These are phyloP conservation scores for Bombus balteatus DNA, from an alignment of 1,140 invertebrate species.

Conservation along the genomic window DNA sequence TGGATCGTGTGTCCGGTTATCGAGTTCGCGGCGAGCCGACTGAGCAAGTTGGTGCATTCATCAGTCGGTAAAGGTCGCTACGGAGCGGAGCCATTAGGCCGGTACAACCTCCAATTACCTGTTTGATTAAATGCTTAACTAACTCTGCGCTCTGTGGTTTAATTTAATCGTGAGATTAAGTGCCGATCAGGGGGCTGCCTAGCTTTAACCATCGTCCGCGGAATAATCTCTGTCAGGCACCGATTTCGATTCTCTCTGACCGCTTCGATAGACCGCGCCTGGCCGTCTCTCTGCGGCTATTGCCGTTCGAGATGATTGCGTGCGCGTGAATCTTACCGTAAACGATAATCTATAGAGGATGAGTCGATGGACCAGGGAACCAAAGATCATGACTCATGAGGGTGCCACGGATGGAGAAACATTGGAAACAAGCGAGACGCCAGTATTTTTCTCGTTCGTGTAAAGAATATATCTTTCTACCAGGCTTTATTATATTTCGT, in stretches of 20 bases:
- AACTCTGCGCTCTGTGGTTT: slow-evolving; percentile 80
- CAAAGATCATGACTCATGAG: slow-evolving; percentile 69
- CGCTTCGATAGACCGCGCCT: slow-evolving; percentile 1
- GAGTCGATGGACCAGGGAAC: slow-evolving; percentile 49
- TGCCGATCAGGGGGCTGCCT: slow-evolving; percentile 70
- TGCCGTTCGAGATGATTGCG: slow-evolving; percentile 73
- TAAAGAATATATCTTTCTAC: slow-evolving; percentile 67
- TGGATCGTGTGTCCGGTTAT: slow-evolving; percentile 59
- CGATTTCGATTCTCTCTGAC: slow-evolving; percentile 66
- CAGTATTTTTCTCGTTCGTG: slow-evolving; percentile 57
- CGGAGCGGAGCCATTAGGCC: slow-evolving; percentile 75
- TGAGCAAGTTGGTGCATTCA: slow-evolving; percentile 68
- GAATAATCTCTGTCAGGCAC: slow-evolving; percentile 73
- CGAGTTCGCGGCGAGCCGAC: slow-evolving; percentile 40
- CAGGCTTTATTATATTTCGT: slow-evolving; percentile 28
- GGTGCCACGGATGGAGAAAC: slow-evolving; percentile 64
- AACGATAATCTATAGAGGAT: slow-evolving; percentile 75
- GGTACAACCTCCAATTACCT: slow-evolving; percentile 80
- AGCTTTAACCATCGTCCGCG: slow-evolving; percentile 67
- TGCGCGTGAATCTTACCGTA: slow-evolving; percentile 72
- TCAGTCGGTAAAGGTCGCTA: slow-evolving; percentile 72
- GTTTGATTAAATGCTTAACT: slow-evolving; percentile 82
- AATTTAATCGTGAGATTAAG: slow-evolving; percentile 82
- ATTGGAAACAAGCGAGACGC: slow-evolving; percentile 26
- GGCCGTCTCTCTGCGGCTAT: neutral